These are phyloP conservation scores for Alouatta palliata DNA, from an alignment of 2,113 vertebrate genomes.

Conservation along the genomic window DNA sequence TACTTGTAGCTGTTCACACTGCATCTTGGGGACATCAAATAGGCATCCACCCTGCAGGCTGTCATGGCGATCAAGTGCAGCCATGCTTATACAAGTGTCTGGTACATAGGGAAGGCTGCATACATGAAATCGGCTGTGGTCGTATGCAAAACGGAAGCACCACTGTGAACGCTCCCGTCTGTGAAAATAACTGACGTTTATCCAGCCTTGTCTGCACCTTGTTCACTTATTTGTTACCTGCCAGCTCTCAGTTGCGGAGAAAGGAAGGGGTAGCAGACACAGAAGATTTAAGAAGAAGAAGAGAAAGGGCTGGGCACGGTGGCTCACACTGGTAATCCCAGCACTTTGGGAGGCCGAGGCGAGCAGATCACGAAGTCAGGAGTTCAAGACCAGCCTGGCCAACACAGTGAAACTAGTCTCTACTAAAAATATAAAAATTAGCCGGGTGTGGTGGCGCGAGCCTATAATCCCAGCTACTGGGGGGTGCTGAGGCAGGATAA, in stretches of 20 bases:
- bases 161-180: rapidly evolving
- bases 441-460: too few species aligned
- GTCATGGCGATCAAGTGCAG: not conserved
- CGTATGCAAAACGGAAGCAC: not conserved
- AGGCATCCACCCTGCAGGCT: not conserved
- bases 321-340: too few species aligned
- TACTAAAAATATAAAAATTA: too few species aligned
- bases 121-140: too few species aligned
- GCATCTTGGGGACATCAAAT: not conserved
- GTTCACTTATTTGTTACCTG: not conserved
- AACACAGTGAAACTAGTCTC: too few species aligned
- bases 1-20: not conserved
- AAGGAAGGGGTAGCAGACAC: too few species aligned
- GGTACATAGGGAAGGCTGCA: not conserved
- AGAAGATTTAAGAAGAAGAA: not conserved
- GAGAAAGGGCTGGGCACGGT: not conserved
- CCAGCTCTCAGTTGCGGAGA: not conserved
- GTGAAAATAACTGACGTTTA: not conserved
- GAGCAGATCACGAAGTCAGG: too few species aligned
- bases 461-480: too few species aligned
- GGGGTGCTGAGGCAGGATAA: too few species aligned
- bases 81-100: not conserved
- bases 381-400: too few species aligned
- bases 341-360: too few species aligned
- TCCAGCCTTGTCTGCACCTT: not conserved